These are phyloP conservation scores for Sebastes schlegelii DNA, from an alignment of 2,113 vertebrate species.

Conservation along the genomic window DNA sequence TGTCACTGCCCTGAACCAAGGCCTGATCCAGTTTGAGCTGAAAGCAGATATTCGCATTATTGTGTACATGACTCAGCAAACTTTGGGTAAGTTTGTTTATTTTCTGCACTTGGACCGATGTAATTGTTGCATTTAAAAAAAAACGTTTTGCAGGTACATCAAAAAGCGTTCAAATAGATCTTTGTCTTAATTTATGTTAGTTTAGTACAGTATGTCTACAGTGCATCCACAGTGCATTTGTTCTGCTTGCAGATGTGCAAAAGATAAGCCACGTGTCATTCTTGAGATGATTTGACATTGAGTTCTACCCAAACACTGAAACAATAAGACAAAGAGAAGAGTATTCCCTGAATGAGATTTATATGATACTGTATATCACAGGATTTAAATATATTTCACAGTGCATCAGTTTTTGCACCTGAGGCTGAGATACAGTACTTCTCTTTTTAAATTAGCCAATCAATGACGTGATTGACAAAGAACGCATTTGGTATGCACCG, in stretches of 20 bases:
- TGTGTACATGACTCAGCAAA: constrained; percentile 94
- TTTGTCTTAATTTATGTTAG: constrained; percentile 39
- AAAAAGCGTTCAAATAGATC: constrained; percentile 19
- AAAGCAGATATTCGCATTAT: constrained; percentile 91
- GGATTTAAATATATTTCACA: constrained; percentile 47
- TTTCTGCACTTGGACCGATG: neutral
- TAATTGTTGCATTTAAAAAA: constrained; percentile 6
- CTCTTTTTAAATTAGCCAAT: constrained; percentile 64
- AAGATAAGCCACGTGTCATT: constrained; percentile 26
- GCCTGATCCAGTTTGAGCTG: constrained; percentile 94
- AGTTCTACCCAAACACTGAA: constrained; percentile 14
- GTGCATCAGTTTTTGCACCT: constrained; percentile 34
- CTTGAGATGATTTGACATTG: constrained; percentile 34
- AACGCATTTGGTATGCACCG: constrained; percentile 72
- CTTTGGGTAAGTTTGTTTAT: constrained; percentile 88
- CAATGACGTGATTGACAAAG: constrained; percentile 76
- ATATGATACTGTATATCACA: constrained; percentile 32
- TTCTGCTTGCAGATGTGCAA: constrained; percentile 13
- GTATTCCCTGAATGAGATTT: constrained; percentile 8
- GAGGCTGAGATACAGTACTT: constrained; percentile 50
- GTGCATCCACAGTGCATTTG: constrained; percentile 23
- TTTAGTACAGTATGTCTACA: constrained; percentile 16
- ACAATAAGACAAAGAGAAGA: constrained; percentile 7
- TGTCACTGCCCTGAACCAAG: constrained; percentile 93
- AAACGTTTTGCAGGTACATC: constrained; percentile 1